phyloP scores from a whole-genome alignment of 2,888 invertebrate species.

The Rotaria magnacalcarata region DNA sequence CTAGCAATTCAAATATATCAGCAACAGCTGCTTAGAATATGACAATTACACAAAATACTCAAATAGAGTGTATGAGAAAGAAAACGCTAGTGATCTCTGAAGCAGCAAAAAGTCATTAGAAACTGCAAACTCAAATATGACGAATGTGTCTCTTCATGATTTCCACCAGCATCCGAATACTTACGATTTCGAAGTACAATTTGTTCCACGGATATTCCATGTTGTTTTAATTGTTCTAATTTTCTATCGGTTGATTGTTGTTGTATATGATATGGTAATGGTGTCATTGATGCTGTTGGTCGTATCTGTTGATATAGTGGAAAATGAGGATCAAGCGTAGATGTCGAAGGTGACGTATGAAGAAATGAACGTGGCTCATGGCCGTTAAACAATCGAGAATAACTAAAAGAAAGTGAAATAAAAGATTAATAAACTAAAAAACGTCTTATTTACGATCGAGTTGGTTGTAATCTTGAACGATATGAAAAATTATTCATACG shows the following conservation, averaged over 20 bases:
- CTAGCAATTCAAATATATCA: no score
- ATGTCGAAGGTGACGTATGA: neutral
- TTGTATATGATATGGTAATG: constrained; percentile 1
- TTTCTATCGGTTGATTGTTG: neutral
- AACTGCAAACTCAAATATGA: no score
- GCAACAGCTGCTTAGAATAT: no score
- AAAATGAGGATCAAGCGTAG: neutral
- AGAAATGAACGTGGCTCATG: neutral
- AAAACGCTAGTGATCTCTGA: no score
- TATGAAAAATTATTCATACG: constrained; percentile 61
- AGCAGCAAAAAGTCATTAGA: no score
- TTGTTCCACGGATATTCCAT: constrained; percentile 13
- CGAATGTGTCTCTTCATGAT: no score
- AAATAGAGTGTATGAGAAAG: no score
- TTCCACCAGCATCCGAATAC: neutral
- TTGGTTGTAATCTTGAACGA: neutral
- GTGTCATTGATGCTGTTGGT: constrained; percentile 28
- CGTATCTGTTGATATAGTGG: neutral
- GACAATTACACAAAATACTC: no score
- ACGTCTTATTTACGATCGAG: neutral
- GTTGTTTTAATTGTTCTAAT: constrained; percentile 32
- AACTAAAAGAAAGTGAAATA: neutral
- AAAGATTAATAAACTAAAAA: neutral
- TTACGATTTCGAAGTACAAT: neutral
- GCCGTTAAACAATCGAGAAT: neutral